Evolutionary conservation across 2,888 invertebrate species (phyloP), one percentile per base, ranked within the genome.

Genomic region (Drosophila macrospina): DNA sequence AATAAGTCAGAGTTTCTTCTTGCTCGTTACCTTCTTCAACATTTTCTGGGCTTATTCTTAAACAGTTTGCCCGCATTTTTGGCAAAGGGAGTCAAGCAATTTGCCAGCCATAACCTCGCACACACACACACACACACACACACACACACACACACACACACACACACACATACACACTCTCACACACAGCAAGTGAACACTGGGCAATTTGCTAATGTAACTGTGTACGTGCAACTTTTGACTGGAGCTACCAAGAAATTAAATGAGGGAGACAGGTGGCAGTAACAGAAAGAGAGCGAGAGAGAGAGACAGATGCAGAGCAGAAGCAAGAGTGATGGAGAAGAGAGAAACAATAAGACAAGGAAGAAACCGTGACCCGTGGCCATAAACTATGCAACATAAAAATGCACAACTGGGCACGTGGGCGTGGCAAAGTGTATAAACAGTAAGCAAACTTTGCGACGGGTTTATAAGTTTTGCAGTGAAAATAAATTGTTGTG

Each of bases 161-260:
- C 20, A 44, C 28, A 26, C 34, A 48, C 56, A 60, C 56, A 67
- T 52, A 62, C 57, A 52, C 61, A 54, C 36, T 20, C 55, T 61
- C 28, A 26, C 36, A 48, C 42, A 39, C n/a, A 45, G 11, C 20
- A 13, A 26, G 36, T 37, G 13, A 69, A 39, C n/a, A 59, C 36
- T 28, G 56, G 70, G 79, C 88, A 82, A 82, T 82, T 87, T 85
- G 82, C 86, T 82, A 82, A 82, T 80, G 80, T 76, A 36, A 42
- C 56, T 77, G 69, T 78, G 85, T 76, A 74, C 74, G 72, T 75
- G 79, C 67, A 68, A 65, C 62, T 74, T 67, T 68, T 50, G 77
- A 67, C 70, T 76, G 34, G 55, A 76, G 67, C 62, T 44, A 64
- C 41, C 81, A 74, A 66, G 72, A 81, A 81, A 85, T 85, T 72